phyloP scores from a whole-genome alignment of 2,797 vertebrate genomes.

The Acanthurus leucopareius region DNA sequence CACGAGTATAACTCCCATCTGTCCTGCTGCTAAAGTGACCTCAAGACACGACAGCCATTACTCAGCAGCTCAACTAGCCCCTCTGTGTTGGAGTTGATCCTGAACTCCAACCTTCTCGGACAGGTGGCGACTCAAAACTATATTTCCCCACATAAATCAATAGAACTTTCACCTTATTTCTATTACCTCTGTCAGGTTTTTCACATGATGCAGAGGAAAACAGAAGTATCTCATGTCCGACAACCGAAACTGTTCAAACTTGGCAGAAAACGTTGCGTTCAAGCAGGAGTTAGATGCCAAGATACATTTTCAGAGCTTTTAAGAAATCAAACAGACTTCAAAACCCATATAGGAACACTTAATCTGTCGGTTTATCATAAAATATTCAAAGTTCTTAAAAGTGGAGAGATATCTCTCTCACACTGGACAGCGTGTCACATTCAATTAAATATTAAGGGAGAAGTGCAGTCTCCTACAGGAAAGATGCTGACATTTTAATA shows the following conservation, averaged over 20 bases:
- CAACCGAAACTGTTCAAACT: not conserved
- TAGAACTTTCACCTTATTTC: not conserved
- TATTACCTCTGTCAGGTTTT: not conserved
- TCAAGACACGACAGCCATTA: constrained; percentile 7
- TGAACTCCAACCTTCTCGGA: constrained; percentile 4
- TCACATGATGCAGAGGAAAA: too few relatives aligned
- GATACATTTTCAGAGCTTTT: not conserved
- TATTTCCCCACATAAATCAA: constrained; percentile 3
- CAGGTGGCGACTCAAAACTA: not conserved
- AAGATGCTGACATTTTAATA: not conserved
- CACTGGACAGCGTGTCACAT: not conserved
- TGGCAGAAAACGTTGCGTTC: too few relatives aligned
- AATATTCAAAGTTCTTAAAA: not conserved
- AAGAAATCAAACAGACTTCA: not conserved
- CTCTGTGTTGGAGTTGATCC: not conserved
- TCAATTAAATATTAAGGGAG: not conserved
- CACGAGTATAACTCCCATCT: constrained; percentile 8
- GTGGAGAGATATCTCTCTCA: too few relatives aligned
- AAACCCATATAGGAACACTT: not conserved
- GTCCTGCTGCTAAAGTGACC: constrained; percentile 14
- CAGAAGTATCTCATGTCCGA: too few relatives aligned
- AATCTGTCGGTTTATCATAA: not conserved
- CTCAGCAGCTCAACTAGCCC: not conserved
- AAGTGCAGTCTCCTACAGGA: not conserved
- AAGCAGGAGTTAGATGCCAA: not conserved